A percentile compares a stretch with the other conserved stretches of the same genome.
phyloP scores from a whole-genome alignment of 1,140 invertebrate species.

The Trichonephila clavata region DNA sequence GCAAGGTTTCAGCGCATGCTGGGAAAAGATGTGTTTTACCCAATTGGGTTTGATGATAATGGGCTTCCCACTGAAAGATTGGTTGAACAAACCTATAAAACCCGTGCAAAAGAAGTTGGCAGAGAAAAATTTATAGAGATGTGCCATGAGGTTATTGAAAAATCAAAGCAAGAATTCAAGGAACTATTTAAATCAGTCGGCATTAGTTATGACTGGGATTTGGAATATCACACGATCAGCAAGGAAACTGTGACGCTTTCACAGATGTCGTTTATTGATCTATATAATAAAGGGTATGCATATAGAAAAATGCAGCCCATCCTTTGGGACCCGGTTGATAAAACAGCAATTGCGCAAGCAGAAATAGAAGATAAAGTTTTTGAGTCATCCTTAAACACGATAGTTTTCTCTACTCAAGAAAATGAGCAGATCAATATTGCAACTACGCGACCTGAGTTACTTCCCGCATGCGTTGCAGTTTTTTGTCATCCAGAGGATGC shows the following conservation, averaged over 20 bases:
- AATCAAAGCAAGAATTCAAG: conserved; percentile 17
- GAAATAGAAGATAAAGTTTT: conserved; percentile 25
- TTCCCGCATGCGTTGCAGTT: conserved; percentile 4
- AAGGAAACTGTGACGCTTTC: conserved; percentile 3
- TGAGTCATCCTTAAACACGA: conserved; percentile 9
- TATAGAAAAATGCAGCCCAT: conserved; percentile 10
- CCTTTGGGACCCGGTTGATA: conserved; percentile 14
- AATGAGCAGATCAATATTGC: conserved; percentile 23
- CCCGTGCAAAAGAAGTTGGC: conserved; percentile 12
- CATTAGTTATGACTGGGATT: conserved; percentile 3
- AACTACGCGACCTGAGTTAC: conserved; percentile 1
- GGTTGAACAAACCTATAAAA: conserved; percentile 19
- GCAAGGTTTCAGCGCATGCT: conserved; percentile 15
- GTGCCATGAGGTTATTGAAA: conserved; percentile 17
- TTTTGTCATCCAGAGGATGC: not conserved
- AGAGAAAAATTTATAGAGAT: conserved; percentile 26
- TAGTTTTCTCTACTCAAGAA: conserved; percentile 16
- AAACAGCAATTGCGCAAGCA: conserved; percentile 13
- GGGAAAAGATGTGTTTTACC: not conserved
- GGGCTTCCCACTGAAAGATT: not conserved
- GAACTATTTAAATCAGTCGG: not conserved
- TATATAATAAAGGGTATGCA: not conserved
- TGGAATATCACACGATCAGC: conserved; percentile 21
- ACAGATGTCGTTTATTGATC: not conserved
- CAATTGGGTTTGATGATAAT: conserved; percentile 6